Evolutionary conservation across 2,797 vertebrate genomes (phyloP).

Genomic region (Siniperca scherzeri): DNA sequence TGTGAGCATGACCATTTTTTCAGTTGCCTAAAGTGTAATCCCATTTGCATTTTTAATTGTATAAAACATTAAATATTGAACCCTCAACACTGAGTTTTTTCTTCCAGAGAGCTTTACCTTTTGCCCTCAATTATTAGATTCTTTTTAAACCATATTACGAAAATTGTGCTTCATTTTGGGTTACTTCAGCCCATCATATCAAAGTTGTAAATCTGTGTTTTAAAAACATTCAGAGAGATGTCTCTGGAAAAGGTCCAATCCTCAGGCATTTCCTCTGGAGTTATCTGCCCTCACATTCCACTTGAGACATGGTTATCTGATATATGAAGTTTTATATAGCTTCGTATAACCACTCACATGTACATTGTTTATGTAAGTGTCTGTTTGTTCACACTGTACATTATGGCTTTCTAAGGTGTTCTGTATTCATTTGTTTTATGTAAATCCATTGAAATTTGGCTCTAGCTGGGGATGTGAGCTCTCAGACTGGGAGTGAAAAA

Average conservation of each 20-base stretch:
- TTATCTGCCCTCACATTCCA: slow-evolving; percentile 79
- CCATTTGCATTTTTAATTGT: slow-evolving; percentile 75
- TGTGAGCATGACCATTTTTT: slow-evolving; percentile 59
- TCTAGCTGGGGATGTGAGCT: slow-evolving; percentile 1
- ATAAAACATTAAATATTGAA: slow-evolving; percentile 72
- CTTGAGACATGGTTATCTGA: slow-evolving; percentile 78
- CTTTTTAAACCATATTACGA: not conserved
- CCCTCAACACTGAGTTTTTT: not conserved
- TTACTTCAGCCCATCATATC: slow-evolving; percentile 6
- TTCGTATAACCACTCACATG: slow-evolving; percentile 38
- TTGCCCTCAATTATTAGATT: not conserved
- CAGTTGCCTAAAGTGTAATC: slow-evolving; percentile 68
- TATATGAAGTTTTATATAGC: slow-evolving; percentile 58
- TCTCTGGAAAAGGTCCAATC: slow-evolving; percentile 64
- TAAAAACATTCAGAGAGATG: slow-evolving; percentile 41
- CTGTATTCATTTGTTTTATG: slow-evolving; percentile 41
- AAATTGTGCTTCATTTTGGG: not conserved
- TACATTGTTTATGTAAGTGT: slow-evolving; percentile 13
- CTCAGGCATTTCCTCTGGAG: slow-evolving; percentile 82
- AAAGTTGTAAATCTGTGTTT: slow-evolving; percentile 47
- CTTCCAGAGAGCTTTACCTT: not conserved
- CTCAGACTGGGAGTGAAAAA: slow-evolving; percentile 20
- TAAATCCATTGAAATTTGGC: slow-evolving; percentile 41
- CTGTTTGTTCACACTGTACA: slow-evolving; percentile 27
- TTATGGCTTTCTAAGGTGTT: slow-evolving; percentile 30